Percentiles rank a stretch among this genome's conserved stretches.
Conservation (phyloP, 2,113 vertebrate genomes). For the Aplodontia rufa region DNA sequence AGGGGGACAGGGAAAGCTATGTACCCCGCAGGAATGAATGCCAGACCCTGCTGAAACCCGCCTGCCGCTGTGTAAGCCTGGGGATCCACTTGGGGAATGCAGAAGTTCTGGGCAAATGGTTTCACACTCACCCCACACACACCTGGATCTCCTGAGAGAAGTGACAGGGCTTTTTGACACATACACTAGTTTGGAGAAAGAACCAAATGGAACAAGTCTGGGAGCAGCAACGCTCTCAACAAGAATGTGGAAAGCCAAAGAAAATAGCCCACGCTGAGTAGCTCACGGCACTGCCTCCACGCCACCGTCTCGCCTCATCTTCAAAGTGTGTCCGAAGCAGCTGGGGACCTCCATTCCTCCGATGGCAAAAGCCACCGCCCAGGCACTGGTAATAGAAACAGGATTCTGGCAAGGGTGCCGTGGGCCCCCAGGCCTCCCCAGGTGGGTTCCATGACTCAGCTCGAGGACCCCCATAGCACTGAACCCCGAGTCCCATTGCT, state of each 20-base stretch:
- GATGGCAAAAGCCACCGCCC: background rate
- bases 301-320: background rate
- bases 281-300: background rate
- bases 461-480: background rate
- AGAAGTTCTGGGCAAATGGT: background rate
- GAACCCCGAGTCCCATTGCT: background rate
- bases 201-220: background rate
- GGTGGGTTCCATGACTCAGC: fast-evolving
- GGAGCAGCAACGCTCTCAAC: too few species aligned
- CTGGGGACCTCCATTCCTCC: background rate
- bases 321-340: background rate
- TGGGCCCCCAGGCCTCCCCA: background rate
- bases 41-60: background rate
- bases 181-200: background rate
- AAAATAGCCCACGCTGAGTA: background rate
- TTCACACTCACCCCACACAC: background rate
- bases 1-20: background rate
- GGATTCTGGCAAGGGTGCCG: fast-evolving
- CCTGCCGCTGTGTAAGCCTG: fast-evolving
- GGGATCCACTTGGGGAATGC: too few species aligned
- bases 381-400: background rate
- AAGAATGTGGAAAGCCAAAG: background rate
- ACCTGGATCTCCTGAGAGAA: background rate
- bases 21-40: background rate
- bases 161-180: background rate